Evolutionary conservation across 2,888 invertebrate species (phyloP).

Genomic region (Andrena fulva): DNA sequence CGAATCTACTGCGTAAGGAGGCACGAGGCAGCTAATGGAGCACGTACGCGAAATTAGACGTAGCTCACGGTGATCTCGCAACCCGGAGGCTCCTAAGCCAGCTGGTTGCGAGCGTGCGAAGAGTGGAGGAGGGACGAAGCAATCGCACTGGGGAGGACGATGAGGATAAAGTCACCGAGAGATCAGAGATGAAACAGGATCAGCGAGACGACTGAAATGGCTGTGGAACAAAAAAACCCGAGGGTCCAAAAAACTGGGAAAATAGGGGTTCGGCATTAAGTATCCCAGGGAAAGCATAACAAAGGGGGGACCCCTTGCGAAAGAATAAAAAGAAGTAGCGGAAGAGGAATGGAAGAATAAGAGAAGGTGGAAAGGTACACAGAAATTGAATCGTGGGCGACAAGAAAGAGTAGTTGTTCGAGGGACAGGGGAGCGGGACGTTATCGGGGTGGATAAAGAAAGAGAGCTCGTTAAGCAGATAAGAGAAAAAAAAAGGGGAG

Average conservation of each 20-base stretch:
- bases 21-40: constrained; percentile 59
- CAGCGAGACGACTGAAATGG: constrained; percentile 27
- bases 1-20: constrained; percentile 22
- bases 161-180: not conserved
- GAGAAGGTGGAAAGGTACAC: constrained; percentile 21
- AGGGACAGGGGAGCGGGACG: not conserved
- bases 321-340: constrained; percentile 20
- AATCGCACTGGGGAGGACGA: not conserved
- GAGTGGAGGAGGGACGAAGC: not conserved
- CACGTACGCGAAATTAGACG: constrained; percentile 68
- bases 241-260: constrained; percentile 15
- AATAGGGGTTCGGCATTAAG: constrained; percentile 27
- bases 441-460: constrained; percentile 57
- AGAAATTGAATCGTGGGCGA: constrained; percentile 25
- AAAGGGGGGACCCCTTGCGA: constrained; percentile 30
- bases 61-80: constrained; percentile 35
- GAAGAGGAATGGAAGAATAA: constrained; percentile 32
- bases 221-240: constrained; percentile 11
- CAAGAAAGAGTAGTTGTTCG: constrained; percentile 15
- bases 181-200: not conserved
- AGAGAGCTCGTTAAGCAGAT: constrained; percentile 70
- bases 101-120: not conserved
- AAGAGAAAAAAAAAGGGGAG: constrained; percentile 41
- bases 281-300: constrained; percentile 31
- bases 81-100: constrained; percentile 31